phyloP scores from a whole-genome alignment of 2,113 vertebrate genomes.

The Asarcornis scutulata region DNA sequence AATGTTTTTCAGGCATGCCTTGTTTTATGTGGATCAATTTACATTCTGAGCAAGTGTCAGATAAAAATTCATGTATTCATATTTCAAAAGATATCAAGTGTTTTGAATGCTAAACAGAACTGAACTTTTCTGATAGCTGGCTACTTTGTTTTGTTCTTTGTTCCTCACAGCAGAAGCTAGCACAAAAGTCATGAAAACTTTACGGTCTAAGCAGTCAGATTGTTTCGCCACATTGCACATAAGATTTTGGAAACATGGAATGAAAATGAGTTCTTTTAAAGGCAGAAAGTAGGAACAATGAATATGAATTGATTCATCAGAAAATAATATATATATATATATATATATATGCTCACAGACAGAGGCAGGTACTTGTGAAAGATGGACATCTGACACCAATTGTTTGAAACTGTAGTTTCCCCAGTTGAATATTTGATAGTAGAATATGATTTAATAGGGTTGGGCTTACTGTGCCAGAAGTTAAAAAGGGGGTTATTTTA shows the following conservation, averaged over 20 bases:
- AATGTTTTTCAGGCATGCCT: background rate
- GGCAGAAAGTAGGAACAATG: background rate
- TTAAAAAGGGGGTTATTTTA: background rate
- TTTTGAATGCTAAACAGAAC: background rate
- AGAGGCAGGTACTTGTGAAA: background rate
- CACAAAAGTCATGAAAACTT: slow-evolving; percentile 41
- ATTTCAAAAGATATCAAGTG: background rate
- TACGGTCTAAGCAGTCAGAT: background rate
- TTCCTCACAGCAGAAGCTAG: slow-evolving; percentile 11
- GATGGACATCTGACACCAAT: background rate
- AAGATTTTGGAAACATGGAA: background rate
- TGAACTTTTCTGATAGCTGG: background rate
- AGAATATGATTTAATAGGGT: background rate
- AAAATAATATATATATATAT: background rate
- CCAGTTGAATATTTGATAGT: background rate
- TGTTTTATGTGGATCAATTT: background rate
- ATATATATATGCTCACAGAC: background rate
- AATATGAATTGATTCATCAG: background rate
- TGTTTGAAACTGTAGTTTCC: background rate
- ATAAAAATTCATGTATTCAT: background rate
- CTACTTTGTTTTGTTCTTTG: slow-evolving; percentile 25
- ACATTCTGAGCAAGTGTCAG: background rate
- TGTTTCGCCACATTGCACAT: slow-evolving; percentile 10
- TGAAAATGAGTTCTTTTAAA: background rate
- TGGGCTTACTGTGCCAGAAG: background rate